A percentile compares a stretch with the other conserved stretches of the same genome.
Conservation (phyloP, 2,113 vertebrate genomes). For the Ptilorrhoa leucosticta region DNA sequence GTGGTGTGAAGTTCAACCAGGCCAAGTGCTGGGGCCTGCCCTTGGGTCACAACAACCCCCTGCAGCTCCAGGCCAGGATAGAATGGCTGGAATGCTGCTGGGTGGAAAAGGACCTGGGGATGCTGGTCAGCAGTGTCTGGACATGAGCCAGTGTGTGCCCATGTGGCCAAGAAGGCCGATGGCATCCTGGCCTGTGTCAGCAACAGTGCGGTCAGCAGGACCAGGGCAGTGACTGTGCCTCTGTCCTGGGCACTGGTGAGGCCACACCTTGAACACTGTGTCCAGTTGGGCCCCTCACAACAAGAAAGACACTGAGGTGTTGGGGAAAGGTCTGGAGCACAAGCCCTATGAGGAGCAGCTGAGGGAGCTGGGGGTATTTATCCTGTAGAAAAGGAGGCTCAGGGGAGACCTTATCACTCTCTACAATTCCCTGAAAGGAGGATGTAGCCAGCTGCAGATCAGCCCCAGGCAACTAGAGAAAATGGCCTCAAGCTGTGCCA, state of each 20-base stretch:
- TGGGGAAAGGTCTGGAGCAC: not conserved
- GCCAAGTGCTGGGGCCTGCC: not conserved
- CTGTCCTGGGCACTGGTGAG: not conserved
- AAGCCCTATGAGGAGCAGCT: not conserved
- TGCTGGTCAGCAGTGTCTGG: not conserved
- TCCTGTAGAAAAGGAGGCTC: not conserved
- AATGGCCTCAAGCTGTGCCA: not conserved
- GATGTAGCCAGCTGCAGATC: not conserved
- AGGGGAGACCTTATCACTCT: too few relatives aligned
- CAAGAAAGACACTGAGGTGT: not conserved
- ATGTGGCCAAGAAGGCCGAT: not conserved
- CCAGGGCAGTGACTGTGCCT: not conserved
- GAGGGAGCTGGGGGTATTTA: not conserved
- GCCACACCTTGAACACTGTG: not conserved
- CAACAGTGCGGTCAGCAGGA: not conserved
- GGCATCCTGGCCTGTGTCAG: not conserved
- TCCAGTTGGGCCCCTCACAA: not conserved
- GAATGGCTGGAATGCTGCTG: not conserved
- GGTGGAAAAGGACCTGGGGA: not conserved
- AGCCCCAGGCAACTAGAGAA: not conserved
- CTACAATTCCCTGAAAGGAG: not conserved
- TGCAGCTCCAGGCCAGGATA: not conserved
- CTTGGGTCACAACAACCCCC: not conserved
- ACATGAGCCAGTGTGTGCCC: accelerated
- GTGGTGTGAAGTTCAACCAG: accelerated